Conservation (phyloP, 2,888 invertebrate species). For the Hypena proboscidalis region DNA sequence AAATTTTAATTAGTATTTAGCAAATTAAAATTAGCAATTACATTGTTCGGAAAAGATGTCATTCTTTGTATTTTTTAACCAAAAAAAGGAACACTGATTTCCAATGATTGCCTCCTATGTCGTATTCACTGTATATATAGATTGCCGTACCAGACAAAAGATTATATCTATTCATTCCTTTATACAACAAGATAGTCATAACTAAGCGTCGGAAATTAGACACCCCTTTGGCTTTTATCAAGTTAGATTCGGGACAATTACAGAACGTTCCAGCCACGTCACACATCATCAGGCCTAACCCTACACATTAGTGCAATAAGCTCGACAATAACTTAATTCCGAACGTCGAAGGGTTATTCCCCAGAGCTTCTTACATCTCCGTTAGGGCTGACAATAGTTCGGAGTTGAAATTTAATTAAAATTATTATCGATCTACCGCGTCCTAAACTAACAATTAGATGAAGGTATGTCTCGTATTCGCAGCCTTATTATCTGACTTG, state of each 20-base stretch:
- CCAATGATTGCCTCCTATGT: no score
- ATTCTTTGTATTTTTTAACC: no score
- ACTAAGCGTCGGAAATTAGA: not conserved
- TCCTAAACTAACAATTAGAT: slow-evolving; percentile 58
- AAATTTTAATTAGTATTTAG: no score
- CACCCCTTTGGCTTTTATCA: slow-evolving; percentile 16
- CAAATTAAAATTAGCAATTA: no score
- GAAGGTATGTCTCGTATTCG: slow-evolving; percentile 46
- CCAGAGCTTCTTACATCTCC: slow-evolving; percentile 58
- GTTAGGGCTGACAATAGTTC: slow-evolving; percentile 65
- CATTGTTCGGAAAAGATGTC: no score
- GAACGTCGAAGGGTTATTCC: slow-evolving; percentile 73
- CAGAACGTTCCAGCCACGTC: slow-evolving; percentile 33
- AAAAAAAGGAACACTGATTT: no score
- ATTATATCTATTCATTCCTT: no score
- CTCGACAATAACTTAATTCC: slow-evolving; percentile 84
- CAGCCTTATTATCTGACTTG: no score
- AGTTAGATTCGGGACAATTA: slow-evolving; percentile 32
- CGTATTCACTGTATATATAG: no score
- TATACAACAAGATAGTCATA: not conserved
- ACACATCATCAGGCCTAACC: slow-evolving; percentile 59
- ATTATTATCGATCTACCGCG: slow-evolving; percentile 70
- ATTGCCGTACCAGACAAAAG: no score
- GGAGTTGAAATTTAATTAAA: slow-evolving; percentile 72
- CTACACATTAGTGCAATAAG: slow-evolving; percentile 81